Evolutionary conservation across 2,888 invertebrate species (phyloP).

Genomic region (Dascillus cervinus): DNA sequence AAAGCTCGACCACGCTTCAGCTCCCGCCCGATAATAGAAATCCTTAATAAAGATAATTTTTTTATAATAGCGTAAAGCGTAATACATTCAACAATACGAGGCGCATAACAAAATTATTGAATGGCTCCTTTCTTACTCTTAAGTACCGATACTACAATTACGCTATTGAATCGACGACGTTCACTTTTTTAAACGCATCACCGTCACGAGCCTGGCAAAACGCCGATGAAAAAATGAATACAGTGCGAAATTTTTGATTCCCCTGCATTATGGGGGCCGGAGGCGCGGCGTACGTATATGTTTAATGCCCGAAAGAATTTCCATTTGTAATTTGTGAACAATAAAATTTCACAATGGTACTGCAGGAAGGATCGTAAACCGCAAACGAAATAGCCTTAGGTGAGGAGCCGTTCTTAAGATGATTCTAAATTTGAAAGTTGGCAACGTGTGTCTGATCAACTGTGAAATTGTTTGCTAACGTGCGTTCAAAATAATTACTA

Average conservation of each 20-base stretch:
- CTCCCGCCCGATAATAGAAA: no score
- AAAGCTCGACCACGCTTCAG: no score
- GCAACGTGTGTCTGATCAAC: slow-evolving; percentile 26
- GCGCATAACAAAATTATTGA: no score
- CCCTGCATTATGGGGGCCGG: background rate
- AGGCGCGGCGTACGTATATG: slow-evolving; percentile 12
- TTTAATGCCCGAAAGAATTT: slow-evolving; percentile 16
- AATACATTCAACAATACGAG: no score
- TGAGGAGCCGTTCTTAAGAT: slow-evolving; percentile 19
- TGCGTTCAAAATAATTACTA: slow-evolving; percentile 6
- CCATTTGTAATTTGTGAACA: slow-evolving; percentile 18
- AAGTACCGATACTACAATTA: slow-evolving; percentile 3
- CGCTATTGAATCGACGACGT: slow-evolving; percentile 1
- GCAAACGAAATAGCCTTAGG: slow-evolving; percentile 20
- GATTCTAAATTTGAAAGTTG: slow-evolving; percentile 30
- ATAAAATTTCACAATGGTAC: slow-evolving; percentile 16
- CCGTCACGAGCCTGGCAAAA: no score
- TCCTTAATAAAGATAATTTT: no score
- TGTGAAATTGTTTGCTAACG: slow-evolving; percentile 33
- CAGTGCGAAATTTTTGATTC: background rate
- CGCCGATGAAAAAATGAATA: no score
- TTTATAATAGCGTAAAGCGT: no score
- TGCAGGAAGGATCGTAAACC: slow-evolving; percentile 17
- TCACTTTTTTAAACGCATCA: no score
- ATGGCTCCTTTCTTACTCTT: no score